Base-by-base conservation (phyloP, 2,113 vertebrate species). In the Anser cygnoides region DNA sequence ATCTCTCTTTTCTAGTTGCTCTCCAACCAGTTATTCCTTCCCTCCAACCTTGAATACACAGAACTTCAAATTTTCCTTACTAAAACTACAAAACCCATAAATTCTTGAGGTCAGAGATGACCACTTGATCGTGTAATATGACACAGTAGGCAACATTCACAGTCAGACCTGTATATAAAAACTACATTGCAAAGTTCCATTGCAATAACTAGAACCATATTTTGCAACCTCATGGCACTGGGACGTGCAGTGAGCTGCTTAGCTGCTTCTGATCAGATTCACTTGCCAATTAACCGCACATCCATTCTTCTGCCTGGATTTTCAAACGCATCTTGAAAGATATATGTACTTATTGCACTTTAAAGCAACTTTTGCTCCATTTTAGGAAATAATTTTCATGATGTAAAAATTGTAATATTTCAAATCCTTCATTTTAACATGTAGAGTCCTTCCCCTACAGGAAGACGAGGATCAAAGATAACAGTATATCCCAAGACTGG, bases 311-410 rank as follows among this genome's bases (percentile, higher is more conserved):
- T 63, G 19, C 52, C 72, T 63, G 5, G 17, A 63, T 83, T 92
- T 89, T 31, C 54, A 68, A 75, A 76, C 1, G 49, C 29, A 70
- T 61, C 66, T 75, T 72, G 52, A 71, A 70, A 83, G 63, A 76
- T 8, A 3, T 10, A 33, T 15, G 37, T 75, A 54, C 41, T 21
- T 16, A 20, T 35, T 43, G n/a, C 10, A 70, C 18, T 49, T 84
- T n/a, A 76, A 66, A 73, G 4, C 0, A 2, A 16, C 26, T 62
- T 84, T 74, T 25, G 4, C 5, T 84, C 0, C 0, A 17, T 9
- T 83, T 43, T 19, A 91, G 54, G 72, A 71, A 82, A 6, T 21
- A 35, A 14, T 63, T 85, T 73, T 86, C 2, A 1, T 80, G 70
- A 21, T 7, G 2, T 33, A 74, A 71, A 79, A 49, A 29, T 26